Evolutionary conservation across 1,140 invertebrate genomes (phyloP).

Genomic region (Muscidifurax raptorellus): DNA sequence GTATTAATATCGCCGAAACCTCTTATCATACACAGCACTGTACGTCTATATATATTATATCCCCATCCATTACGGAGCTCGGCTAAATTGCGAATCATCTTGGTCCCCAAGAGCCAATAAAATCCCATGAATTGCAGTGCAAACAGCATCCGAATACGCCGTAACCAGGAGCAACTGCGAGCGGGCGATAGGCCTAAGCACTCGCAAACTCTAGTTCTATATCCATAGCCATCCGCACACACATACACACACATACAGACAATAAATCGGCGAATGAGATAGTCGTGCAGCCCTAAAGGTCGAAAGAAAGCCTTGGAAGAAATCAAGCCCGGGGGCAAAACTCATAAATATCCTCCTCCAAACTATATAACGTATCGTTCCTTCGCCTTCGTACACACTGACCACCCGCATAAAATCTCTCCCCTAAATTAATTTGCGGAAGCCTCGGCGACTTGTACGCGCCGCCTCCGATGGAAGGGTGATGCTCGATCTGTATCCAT

Average conservation of each 20-base stretch:
- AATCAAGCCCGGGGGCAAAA: not conserved
- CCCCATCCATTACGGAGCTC: not conserved
- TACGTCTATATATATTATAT: not conserved
- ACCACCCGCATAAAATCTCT: slow-evolving; percentile 25
- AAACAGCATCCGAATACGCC: not conserved
- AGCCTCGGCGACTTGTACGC: not conserved
- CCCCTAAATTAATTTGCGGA: slow-evolving; percentile 36
- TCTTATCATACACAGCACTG: too few species aligned
- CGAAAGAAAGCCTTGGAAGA: too few species aligned
- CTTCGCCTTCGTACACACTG: not conserved
- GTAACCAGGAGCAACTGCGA: not conserved
- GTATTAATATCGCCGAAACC: too few species aligned
- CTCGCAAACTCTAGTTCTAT: not conserved
- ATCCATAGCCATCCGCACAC: too few species aligned
- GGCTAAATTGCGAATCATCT: slow-evolving; percentile 12
- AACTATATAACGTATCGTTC: not conserved
- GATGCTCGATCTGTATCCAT: slow-evolving; percentile 14
- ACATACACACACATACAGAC: not conserved
- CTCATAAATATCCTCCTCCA: slow-evolving; percentile 35
- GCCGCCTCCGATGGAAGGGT: slow-evolving; percentile 1
- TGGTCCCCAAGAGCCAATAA: slow-evolving; percentile 17
- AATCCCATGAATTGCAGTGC: slow-evolving; percentile 16
- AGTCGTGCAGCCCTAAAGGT: not conserved
- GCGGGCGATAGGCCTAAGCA: not conserved
- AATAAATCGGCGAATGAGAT: not conserved